These are phyloP conservation scores for Aspiorhynchus laticeps DNA, from an alignment of 2,113 vertebrate genomes.

Conservation along the genomic window DNA sequence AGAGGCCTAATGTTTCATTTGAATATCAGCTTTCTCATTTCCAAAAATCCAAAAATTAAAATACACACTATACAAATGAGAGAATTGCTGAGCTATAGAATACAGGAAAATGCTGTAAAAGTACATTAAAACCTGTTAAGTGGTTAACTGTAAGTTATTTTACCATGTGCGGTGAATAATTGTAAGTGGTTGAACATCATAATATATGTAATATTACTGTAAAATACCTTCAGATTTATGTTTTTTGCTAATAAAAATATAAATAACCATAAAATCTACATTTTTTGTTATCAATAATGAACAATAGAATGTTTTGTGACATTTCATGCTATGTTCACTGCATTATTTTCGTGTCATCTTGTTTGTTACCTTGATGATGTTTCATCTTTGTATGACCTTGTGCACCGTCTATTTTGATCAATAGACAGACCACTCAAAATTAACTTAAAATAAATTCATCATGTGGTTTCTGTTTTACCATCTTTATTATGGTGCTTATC, in stretches of 20 bases:
- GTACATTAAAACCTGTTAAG: too few species aligned
- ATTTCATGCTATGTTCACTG: background rate
- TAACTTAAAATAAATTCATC: too few species aligned
- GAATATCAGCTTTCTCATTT: background rate
- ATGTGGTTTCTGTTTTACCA: background rate
- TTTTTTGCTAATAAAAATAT: background rate
- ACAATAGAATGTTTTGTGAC: background rate
- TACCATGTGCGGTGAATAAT: background rate
- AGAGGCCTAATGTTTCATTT: background rate
- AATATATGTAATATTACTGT: background rate
- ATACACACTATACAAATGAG: background rate
- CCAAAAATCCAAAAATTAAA: background rate
- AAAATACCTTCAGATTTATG: background rate
- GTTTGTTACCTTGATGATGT: background rate
- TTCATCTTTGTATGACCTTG: background rate
- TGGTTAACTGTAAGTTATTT: background rate
- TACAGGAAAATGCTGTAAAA: too few species aligned
- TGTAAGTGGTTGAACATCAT: background rate
- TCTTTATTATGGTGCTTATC: background rate
- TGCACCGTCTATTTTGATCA: background rate
- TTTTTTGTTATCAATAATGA: background rate
- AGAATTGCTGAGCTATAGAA: background rate
- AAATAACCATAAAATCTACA: background rate
- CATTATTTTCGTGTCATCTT: background rate
- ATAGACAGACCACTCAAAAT: too few species aligned